Evolutionary conservation across 2,888 invertebrate species (phyloP).

Genomic region (Pherbina coryleti): DNA sequence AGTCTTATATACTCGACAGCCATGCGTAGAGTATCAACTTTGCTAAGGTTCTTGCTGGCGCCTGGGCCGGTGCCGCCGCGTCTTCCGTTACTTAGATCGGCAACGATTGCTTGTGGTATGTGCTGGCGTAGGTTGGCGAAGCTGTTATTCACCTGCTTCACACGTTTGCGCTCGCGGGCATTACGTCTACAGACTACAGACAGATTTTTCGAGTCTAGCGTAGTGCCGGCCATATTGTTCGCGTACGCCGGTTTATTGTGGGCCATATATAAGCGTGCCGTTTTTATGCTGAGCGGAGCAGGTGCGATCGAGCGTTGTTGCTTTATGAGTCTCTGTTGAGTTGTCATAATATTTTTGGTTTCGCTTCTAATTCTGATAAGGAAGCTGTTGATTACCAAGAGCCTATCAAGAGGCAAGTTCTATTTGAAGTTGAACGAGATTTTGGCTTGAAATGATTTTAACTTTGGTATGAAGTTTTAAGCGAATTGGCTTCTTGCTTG

Average conservation of each 20-base stretch:
- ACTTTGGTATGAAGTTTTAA: background rate
- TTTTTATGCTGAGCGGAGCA: conserved; percentile 31
- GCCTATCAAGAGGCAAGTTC: conserved; percentile 21
- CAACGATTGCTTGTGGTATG: conserved; percentile 84
- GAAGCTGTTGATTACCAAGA: conserved; percentile 38
- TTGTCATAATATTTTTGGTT: conserved; percentile 37
- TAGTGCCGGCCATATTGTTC: conserved; percentile 43
- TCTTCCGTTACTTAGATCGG: conserved; percentile 77
- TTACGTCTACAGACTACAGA: conserved; percentile 92
- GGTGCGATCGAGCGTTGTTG: conserved; percentile 45
- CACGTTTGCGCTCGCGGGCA: conserved; percentile 93
- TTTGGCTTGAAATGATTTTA: background rate
- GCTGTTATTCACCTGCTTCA: conserved; percentile 95
- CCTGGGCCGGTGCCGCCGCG: conserved; percentile 74
- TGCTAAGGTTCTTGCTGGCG: conserved; percentile 85
- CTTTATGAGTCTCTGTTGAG: conserved; percentile 43
- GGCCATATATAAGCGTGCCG: conserved; percentile 43
- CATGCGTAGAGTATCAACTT: conserved; percentile 88
- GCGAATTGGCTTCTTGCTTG: conserved; percentile 52
- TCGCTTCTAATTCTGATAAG: conserved; percentile 34
- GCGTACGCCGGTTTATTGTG: conserved; percentile 50
- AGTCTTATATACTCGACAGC: conserved; percentile 93
- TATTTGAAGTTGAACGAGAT: background rate
- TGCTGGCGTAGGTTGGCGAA: conserved; percentile 90
- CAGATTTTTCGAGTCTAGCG: conserved; percentile 72